A percentile compares a stretch with the other conserved stretches of the same genome.
Evolutionary conservation across 2,113 vertebrate species (phyloP).

Genomic region (Columba livia): DNA sequence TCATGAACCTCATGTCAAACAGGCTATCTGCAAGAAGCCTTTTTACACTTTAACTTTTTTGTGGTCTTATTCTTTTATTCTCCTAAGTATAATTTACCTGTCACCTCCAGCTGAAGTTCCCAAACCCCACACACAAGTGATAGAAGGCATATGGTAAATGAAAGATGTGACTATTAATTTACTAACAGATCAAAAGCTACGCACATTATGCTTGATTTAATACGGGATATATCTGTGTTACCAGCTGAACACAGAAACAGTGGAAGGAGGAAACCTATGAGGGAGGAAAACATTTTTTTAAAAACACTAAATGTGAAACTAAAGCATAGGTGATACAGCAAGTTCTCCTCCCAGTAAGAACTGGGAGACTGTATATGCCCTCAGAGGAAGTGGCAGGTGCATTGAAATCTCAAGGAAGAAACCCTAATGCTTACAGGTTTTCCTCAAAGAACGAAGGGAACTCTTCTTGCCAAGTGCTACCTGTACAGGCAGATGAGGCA

Average conservation of each 20-base stretch:
- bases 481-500: background rate
- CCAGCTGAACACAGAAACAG: background rate
- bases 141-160: background rate
- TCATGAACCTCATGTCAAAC: conserved; percentile 25
- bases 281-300: background rate
- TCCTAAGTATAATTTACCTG: conserved; percentile 22
- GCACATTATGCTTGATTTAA: background rate
- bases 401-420: background rate
- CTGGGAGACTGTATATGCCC: background rate
- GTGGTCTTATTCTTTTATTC: conserved; percentile 9
- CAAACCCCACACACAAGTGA: background rate
- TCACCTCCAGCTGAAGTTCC: background rate
- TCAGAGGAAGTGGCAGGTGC: background rate
- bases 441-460: conserved; percentile 6
- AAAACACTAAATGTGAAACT: background rate
- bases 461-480: background rate
- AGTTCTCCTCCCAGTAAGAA: background rate
- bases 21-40: background rate
- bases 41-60: conserved; percentile 32
- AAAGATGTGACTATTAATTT: background rate
- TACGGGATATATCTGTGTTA: background rate
- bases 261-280: background rate
- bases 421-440: background rate
- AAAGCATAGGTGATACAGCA: background rate
- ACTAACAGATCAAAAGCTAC: background rate